Evolutionary conservation across 2,888 invertebrate genomes (phyloP).

Genomic region (Galeruca laticollis): DNA sequence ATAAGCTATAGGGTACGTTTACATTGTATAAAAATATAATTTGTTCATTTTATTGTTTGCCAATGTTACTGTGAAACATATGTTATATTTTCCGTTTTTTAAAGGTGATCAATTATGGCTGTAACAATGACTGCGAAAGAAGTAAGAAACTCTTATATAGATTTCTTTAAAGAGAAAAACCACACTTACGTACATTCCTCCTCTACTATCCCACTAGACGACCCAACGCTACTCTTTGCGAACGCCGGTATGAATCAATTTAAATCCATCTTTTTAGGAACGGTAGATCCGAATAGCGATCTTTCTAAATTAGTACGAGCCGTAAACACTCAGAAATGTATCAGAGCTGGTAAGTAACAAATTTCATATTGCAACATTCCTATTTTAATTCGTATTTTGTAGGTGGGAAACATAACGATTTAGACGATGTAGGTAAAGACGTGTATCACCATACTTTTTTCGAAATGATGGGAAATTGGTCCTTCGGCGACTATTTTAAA

Average conservation of each 20-base stretch:
- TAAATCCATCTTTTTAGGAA: constrained; percentile 97
- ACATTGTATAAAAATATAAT: no score
- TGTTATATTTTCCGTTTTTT: background rate
- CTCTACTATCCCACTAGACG: constrained; percentile 96
- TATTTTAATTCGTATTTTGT: background rate
- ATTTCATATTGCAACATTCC: constrained; percentile 1
- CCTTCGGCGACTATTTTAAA: constrained; percentile 99
- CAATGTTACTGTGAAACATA: background rate
- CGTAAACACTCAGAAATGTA: constrained; percentile 98
- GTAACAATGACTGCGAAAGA: constrained; percentile 76
- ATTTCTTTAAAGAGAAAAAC: constrained; percentile 88
- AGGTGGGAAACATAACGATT: constrained; percentile 99
- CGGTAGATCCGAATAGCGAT: constrained; percentile 95
- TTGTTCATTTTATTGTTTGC: background rate
- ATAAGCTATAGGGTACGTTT: background rate
- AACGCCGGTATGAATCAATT: constrained; percentile 99
- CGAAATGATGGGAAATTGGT: constrained; percentile 99
- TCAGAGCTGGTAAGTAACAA: constrained; percentile 76
- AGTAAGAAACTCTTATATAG: constrained; percentile 86
- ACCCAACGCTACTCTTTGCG: constrained; percentile 96
- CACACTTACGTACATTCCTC: constrained; percentile 98
- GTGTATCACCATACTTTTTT: constrained; percentile 99
- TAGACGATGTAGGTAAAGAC: constrained; percentile 99
- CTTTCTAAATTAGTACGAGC: constrained; percentile 90
- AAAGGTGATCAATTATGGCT: constrained; percentile 43